A percentile compares a stretch with the other conserved stretches of the same genome.
Evolutionary conservation across 2,888 invertebrate species (phyloP).

Genomic region (Bellardia bayeri): DNA sequence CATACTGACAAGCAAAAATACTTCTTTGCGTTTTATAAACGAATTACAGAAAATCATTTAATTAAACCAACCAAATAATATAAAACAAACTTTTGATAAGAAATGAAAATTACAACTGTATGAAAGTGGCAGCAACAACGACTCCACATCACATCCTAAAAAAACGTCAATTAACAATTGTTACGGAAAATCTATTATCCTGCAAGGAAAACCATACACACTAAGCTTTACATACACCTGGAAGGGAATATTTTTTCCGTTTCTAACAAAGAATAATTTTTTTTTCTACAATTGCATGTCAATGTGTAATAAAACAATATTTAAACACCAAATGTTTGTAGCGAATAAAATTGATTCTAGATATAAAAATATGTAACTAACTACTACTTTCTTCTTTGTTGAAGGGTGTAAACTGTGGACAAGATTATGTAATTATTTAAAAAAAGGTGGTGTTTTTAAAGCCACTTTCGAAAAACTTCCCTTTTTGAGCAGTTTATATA

Average conservation of each 20-base stretch:
- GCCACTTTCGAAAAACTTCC: no score
- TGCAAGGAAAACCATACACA: neutral
- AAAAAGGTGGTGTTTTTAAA: neutral
- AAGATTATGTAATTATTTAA: neutral
- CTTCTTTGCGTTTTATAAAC: slow-evolving; percentile 32
- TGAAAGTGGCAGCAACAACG: neutral
- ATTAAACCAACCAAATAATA: slow-evolving; percentile 32
- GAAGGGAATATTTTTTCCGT: neutral
- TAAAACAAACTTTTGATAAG: slow-evolving; percentile 33
- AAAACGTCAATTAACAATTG: slow-evolving; percentile 34
- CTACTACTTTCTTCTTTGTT: neutral
- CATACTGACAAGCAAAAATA: slow-evolving; percentile 1
- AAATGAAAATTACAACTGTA: slow-evolving; percentile 11
- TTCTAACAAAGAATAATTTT: neutral
- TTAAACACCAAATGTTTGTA: slow-evolving; percentile 12
- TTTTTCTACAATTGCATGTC: slow-evolving; percentile 52
- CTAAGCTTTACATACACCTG: neutral
- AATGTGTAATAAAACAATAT: slow-evolving; percentile 41
- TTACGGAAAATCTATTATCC: slow-evolving; percentile 49
- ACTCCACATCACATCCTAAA: neutral
- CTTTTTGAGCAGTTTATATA: no score
- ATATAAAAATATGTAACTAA: neutral
- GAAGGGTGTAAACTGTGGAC: neutral
- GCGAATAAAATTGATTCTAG: neutral
- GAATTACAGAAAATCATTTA: slow-evolving; percentile 57